Evolutionary conservation across 1,140 invertebrate species (phyloP).

Genomic region (honey bee (Apis mellifera)): DNA sequence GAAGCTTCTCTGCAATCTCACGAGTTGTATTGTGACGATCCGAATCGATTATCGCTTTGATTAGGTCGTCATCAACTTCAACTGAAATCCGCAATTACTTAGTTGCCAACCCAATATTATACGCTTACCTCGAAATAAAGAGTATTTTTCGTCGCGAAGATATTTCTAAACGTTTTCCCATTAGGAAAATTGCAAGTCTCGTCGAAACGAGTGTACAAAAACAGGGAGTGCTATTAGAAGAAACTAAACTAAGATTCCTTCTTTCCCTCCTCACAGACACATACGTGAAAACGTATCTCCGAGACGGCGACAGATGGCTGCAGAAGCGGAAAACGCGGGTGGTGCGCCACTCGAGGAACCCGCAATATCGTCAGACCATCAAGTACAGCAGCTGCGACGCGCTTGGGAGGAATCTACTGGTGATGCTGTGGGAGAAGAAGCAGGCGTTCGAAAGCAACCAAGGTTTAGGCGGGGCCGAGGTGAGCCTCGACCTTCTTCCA

Average conservation of each 20-base stretch:
- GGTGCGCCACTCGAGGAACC: constrained; percentile 89
- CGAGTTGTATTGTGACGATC: no score
- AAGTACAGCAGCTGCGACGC: constrained; percentile 92
- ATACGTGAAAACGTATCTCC: constrained; percentile 96
- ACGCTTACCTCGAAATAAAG: no score
- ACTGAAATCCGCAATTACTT: no score
- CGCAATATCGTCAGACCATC: constrained; percentile 93
- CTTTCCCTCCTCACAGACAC: constrained; percentile 85
- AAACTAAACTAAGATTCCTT: not conserved
- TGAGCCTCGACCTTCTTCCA: constrained; percentile 90
- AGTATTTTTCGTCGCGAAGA: no score
- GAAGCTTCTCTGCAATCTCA: no score
- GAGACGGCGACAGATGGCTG: constrained; percentile 92
- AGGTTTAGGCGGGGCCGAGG: constrained; percentile 92
- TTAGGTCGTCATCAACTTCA: no score
- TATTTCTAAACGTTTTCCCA: no score
- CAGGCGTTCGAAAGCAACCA: constrained; percentile 94
- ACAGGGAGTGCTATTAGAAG: no score
- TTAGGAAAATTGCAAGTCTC: no score
- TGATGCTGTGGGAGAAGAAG: constrained; percentile 94
- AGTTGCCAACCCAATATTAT: no score
- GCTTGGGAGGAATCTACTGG: constrained; percentile 90
- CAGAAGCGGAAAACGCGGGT: constrained; percentile 95
- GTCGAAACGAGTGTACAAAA: not conserved
- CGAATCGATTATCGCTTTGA: no score